These are phyloP conservation scores for Silurus lanzhouensis DNA, from an alignment of 2,797 vertebrate genomes.

Conservation along the genomic window DNA sequence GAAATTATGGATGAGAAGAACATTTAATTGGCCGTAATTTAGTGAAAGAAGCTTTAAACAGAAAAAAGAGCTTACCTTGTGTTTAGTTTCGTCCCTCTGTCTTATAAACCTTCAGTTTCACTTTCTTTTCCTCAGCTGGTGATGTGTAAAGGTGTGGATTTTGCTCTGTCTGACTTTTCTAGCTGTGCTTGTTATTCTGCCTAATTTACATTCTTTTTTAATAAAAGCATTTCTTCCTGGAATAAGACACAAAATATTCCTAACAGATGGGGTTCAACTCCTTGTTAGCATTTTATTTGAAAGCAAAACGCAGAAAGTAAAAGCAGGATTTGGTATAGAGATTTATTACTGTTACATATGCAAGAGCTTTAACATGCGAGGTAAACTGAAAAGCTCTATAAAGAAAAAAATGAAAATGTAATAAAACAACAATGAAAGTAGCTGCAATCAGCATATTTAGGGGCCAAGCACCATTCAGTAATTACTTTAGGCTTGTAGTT, in stretches of 20 bases:
- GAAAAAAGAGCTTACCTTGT: not conserved
- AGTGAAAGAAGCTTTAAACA: not conserved
- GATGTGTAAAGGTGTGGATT: not conserved
- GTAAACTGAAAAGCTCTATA: not conserved
- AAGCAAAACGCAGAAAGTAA: not conserved
- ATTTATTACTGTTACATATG: not conserved
- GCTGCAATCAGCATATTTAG: not conserved
- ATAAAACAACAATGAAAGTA: not conserved
- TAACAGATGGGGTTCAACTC: not conserved
- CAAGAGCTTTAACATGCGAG: not conserved
- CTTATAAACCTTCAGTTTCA: not conserved
- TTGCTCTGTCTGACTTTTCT: not conserved
- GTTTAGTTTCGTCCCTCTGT: not conserved
- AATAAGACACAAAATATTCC: not conserved
- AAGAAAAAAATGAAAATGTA: not conserved
- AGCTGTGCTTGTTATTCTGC: not conserved
- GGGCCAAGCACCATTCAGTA: no score
- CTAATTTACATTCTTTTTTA: not conserved
- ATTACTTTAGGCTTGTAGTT: no score
- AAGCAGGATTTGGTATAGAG: not conserved
- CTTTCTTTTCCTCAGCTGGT: not conserved
- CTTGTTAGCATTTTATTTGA: conserved; percentile 16
- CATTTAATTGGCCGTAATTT: not conserved
- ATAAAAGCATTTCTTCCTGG: not conserved
- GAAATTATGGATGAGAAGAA: not conserved